These are phyloP conservation scores for Crotalus tigris DNA, from an alignment of 2,113 vertebrate genomes.

Conservation along the genomic window DNA sequence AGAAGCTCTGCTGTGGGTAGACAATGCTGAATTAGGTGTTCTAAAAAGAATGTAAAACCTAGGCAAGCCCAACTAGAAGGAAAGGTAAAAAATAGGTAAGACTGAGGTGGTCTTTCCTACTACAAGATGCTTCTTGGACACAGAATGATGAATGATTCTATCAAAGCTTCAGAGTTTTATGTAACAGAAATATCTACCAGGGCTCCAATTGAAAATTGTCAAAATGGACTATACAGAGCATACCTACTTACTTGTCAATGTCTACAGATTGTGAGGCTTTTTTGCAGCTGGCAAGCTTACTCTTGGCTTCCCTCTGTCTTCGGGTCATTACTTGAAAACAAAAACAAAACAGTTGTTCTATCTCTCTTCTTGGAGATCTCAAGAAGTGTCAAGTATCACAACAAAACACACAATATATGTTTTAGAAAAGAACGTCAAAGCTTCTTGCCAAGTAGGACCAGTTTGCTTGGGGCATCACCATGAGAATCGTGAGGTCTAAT, in stretches of 20 bases:
- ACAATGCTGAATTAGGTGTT: not conserved
- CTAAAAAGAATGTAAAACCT: not conserved
- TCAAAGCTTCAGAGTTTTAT: not conserved
- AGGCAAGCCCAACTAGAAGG: constrained; percentile 42
- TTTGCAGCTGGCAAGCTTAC: constrained; percentile 40
- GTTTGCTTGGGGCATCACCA: not conserved
- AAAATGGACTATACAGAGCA: constrained; percentile 15
- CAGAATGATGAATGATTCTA: not conserved
- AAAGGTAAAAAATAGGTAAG: constrained; percentile 30
- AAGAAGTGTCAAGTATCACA: not conserved
- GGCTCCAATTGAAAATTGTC: not conserved
- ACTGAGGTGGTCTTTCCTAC: constrained; percentile 23
- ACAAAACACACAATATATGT: not conserved
- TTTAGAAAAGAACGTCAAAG: not conserved
- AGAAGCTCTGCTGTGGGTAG: not conserved
- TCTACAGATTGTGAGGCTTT: constrained; percentile 36
- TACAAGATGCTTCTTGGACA: constrained; percentile 25
- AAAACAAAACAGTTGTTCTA: constrained; percentile 19
- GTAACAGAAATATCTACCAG: constrained; percentile 8
- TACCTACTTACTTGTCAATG: constrained; percentile 74
- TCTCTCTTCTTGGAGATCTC: not conserved
- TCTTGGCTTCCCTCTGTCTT: constrained; percentile 62
- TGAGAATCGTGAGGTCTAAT: not conserved
- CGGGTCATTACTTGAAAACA: constrained; percentile 64
- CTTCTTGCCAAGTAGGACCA: not conserved